phyloP scores from a whole-genome alignment of 2,797 vertebrate genomes.

The Spheniscus humboldti region DNA sequence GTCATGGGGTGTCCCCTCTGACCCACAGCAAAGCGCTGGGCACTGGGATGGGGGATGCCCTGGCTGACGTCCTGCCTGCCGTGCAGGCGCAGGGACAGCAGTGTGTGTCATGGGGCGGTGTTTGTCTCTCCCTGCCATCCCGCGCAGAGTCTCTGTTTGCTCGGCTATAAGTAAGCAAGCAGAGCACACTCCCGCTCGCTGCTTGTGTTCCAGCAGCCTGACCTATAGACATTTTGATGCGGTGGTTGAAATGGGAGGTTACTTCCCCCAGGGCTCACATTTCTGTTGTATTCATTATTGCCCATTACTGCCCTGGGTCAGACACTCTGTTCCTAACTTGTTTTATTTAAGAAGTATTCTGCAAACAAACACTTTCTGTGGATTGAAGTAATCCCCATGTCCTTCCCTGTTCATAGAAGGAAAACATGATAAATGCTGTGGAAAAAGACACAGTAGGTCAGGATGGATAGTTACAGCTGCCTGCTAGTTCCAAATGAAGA shows the following conservation, averaged over 20 bases:
- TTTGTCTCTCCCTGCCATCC: not conserved
- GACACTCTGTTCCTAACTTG: not conserved
- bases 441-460: not conserved
- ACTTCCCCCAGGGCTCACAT: not conserved
- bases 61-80: not conserved
- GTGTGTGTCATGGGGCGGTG: not conserved
- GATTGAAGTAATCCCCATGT: not conserved
- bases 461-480: not conserved
- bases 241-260: not conserved
- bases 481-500: not conserved
- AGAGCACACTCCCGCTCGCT: rapidly evolving
- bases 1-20: not conserved
- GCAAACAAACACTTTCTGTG: not conserved
- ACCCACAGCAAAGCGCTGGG: not conserved
- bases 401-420: not conserved
- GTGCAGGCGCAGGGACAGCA: not conserved
- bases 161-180: not conserved
- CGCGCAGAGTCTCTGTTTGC: not conserved
- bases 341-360: not conserved
- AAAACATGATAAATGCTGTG: rapidly evolving
- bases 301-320: not conserved
- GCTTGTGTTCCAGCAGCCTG: not conserved
- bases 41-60: too few relatives aligned
- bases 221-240: not conserved
- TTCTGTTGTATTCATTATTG: not conserved